Base-by-base conservation (phyloP, 2,888 invertebrate species). In the Rambutsinella grinnellia region DNA sequence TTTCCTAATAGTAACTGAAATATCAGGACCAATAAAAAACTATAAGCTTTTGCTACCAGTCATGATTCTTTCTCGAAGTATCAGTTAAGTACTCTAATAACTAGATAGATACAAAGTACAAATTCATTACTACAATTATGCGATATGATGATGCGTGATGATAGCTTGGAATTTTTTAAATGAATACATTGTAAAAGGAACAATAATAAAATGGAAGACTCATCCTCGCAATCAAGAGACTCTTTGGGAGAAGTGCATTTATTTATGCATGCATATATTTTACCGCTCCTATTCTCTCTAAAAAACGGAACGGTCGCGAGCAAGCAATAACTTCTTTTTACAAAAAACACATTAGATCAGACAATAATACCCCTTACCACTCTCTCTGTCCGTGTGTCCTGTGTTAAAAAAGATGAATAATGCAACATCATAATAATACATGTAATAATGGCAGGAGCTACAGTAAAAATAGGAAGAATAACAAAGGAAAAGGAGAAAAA, bases 321-420 rank as follows among this genome's bases (percentile, higher is more conserved):
- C 54, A 76, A 63, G 68, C 68, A 76, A 76, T 76, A 76, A 76
- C 76, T 76, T 76, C 13, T 36, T 36, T 36, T 36, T 36, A 13
- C 44, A 69, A 76, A 76, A 69, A 68, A 57, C 76, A 65, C 69
- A 69, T 69, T 68, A 69, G 76, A 76, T 63, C 65, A 76, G 69
- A 76, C 76, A 76, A 76, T 36, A 36, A 36, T 76, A 69, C 63
- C 69, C 76, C 51, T 54, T 36, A 36, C 36, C 36, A 36, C 54
- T 54, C 49, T 54, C 54, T 54, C 49, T 49, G 23, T 54, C 21
- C 23, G 15, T 36, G 36, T 49, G 15, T 54, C 23, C 54, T 54
- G 19, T 21, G 76, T 76, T 66, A 75, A 75, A 61, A 65, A 76
- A 76, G 76, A 76, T 76, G 76, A 76, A 76, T 76, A 76, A 76